Percentiles rank a stretch among this genome's conserved stretches.
Conservation (phyloP, 2,797 vertebrate species). For the Erethizon dorsatum region DNA sequence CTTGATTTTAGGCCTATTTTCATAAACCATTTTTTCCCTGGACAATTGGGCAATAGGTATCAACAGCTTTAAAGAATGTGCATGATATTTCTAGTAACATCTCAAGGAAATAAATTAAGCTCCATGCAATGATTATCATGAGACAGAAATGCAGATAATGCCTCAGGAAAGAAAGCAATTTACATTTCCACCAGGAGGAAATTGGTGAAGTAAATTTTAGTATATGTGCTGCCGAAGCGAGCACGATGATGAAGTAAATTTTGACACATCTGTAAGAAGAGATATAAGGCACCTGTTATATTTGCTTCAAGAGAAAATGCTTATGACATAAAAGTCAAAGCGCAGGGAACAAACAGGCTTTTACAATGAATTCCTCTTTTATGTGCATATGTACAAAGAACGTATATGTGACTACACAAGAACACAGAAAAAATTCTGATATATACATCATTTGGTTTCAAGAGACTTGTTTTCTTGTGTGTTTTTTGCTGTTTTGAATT, state of each 20-base stretch:
- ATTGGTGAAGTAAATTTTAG: too few species aligned
- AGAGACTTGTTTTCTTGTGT: neutral
- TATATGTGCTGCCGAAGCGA: too few species aligned
- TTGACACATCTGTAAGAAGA: neutral
- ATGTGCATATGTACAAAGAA: neutral
- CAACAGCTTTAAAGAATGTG: neutral
- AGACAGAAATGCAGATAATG: neutral
- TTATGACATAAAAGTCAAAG: neutral
- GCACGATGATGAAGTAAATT: neutral
- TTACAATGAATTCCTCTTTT: neutral
- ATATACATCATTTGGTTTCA: neutral
- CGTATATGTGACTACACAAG: neutral
- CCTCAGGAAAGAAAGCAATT: neutral
- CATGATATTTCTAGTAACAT: neutral
- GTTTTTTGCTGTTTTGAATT: neutral
- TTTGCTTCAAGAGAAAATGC: neutral
- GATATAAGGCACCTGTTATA: fast-evolving
- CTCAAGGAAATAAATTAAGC: slow-evolving; percentile 6
- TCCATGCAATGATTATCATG: neutral
- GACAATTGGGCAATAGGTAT: neutral
- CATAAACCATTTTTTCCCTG: neutral
- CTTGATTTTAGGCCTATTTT: neutral
- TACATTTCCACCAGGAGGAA: neutral
- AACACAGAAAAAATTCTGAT: neutral
- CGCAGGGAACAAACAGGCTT: neutral